Conservation (phyloP, 1,140 invertebrate species). For the Procambarus clarkii region DNA sequence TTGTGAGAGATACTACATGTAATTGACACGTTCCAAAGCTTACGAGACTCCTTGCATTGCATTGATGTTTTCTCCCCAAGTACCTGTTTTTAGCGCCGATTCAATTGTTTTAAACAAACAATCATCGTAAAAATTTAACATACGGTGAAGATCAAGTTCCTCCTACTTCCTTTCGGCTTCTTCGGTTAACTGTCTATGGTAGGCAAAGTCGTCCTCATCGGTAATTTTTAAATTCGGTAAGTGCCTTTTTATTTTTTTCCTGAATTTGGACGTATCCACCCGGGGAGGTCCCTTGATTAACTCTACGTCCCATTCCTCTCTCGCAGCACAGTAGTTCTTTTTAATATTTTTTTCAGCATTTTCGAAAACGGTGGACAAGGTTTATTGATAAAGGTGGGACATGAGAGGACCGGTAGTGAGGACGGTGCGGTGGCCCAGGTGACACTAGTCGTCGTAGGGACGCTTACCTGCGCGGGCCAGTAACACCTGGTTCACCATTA, state of each 20-base stretch:
- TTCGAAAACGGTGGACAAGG: neutral
- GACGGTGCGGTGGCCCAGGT: conserved; percentile 22
- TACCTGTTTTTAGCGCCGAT: neutral
- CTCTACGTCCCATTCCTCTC: neutral
- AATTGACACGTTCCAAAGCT: conserved; percentile 5
- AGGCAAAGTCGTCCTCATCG: neutral
- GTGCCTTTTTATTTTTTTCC: neutral
- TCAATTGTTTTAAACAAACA: neutral
- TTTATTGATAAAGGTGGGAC: neutral
- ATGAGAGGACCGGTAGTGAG: neutral
- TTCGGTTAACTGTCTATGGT: neutral
- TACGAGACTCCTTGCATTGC: neutral
- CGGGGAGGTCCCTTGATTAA: neutral
- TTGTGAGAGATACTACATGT: conserved; percentile 35
- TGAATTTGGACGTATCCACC: neutral
- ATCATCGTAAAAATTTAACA: conserved; percentile 19
- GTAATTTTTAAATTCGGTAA: neutral
- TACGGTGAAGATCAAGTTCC: neutral
- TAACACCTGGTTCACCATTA: conserved; percentile 13
- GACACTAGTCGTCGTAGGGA: neutral
- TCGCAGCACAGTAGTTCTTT: neutral
- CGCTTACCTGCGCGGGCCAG: neutral
- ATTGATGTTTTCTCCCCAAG: neutral
- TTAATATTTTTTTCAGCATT: neutral
- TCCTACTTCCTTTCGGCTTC: neutral